Base-by-base conservation (phyloP, 2,888 invertebrate species). In the Ochropleura plecta region DNA sequence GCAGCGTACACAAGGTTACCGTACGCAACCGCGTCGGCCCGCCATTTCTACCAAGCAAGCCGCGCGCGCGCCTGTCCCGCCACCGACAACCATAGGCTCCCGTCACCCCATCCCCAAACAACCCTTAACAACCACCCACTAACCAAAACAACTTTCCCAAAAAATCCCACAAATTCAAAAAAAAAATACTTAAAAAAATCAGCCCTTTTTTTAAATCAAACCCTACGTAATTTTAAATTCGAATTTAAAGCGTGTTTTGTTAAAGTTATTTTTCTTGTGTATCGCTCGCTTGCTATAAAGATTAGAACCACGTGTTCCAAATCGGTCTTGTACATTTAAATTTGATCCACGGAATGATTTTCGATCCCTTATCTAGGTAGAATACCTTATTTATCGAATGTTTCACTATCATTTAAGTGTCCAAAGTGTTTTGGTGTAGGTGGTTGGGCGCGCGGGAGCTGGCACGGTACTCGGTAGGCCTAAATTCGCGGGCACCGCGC, bases 11-110 rank as follows among this genome's bases (percentile, higher is more conserved):
- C 90, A 91, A 91, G 93, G 93, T 90, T 91, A 91, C 82, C 83
- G 89, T 82, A 85, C 84, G 86, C 65, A 81, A 77, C 77, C 76
- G 78, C 79, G 79, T 75, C 83, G 73, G 80, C 86, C 88, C 91
- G 93, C 93, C 95, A 95, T 94, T 95, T 91, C 91, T 90, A 82
- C 87, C 82, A 79, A 86, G 93, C 78, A 67, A 86, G 89, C 87
- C 94, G 93, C 88, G 90, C 93, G 93, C 90, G 93, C 92, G 89
- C 90, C 90, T 90, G 75, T 88, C 84, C 85, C 80, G 78, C 73
- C 83, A 76, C 69, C 72, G 73, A 55, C 49, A 69, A 70, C 79
- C 79, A 72, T 66, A 64, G 68, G 79, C 82, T 81, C 82, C 82
- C 81, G 79, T 64, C 64, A 81, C 86, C 87, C 84, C 76, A 77